Conservation (phyloP, 2,113 vertebrate species). For the Cyrtonyx montezumae region DNA sequence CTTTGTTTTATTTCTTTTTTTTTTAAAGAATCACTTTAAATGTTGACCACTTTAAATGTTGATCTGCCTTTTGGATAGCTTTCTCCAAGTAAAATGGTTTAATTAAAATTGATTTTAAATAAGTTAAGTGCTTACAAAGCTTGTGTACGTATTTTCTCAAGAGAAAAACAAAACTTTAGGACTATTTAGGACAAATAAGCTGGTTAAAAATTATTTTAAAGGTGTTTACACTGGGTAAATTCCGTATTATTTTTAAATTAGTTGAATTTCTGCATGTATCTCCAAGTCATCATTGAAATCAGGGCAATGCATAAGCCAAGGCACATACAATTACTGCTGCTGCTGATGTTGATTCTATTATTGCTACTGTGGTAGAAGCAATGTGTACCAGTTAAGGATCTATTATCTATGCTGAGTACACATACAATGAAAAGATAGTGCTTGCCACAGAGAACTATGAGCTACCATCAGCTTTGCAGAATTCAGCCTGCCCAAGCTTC, state of each 20-base stretch:
- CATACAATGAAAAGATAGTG: not conserved
- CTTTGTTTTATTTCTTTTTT: not conserved
- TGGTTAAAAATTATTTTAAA: not conserved
- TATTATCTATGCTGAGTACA: not conserved
- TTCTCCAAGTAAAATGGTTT: not conserved
- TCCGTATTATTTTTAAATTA: not conserved
- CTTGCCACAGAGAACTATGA: not conserved
- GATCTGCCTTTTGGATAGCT: not conserved
- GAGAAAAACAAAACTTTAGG: not conserved
- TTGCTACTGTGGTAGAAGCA: not conserved
- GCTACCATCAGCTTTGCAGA: not conserved
- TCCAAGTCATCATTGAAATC: not conserved
- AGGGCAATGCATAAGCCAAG: not conserved
- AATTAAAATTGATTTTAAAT: constrained; percentile 23
- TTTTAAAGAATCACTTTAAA: not conserved
- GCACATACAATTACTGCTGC: not conserved
- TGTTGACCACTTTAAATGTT: not conserved
- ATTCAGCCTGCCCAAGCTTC: not conserved
- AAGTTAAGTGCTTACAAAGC: not conserved
- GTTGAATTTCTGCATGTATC: not conserved
- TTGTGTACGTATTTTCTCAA: not conserved
- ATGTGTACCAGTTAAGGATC: not conserved
- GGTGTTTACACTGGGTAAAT: not conserved
- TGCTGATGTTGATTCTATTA: not conserved
- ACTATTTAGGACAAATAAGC: not conserved